phyloP scores from a whole-genome alignment of 2,888 invertebrate genomes.

The Chalcosyrphus nemorum region DNA sequence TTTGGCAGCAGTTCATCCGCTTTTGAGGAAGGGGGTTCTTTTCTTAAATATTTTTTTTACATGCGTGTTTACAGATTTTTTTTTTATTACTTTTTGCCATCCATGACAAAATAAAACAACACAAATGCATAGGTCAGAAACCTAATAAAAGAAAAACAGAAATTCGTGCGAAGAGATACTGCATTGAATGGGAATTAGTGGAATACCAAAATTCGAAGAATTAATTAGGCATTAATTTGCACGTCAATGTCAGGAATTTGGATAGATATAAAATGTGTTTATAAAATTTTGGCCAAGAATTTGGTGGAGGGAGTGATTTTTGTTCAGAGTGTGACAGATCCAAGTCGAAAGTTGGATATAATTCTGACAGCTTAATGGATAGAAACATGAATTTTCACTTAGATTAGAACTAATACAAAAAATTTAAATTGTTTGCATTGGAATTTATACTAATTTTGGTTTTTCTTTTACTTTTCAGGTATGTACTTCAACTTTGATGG shows the following conservation, averaged over 20 bases:
- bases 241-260: conserved; percentile 8
- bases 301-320: not conserved
- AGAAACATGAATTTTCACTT: not conserved
- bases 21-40: not conserved
- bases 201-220: not conserved
- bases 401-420: not conserved
- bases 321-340: not conserved
- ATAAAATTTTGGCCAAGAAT: not conserved
- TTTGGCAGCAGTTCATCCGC: not conserved
- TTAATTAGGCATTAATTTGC: conserved; percentile 21
- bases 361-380: not conserved
- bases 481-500: not conserved
- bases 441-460: not conserved
- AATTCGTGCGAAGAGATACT: not conserved
- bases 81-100: not conserved
- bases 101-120: not conserved
- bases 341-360: not conserved
- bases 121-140: conserved; percentile 21
- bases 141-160: not conserved
- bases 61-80: not conserved
- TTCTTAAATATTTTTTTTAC: not conserved
- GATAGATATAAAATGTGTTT: not conserved
- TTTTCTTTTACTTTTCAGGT: conserved; percentile 14
- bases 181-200: conserved; percentile 5
- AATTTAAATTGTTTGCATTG: not conserved